Evolutionary conservation across 92 coral and sea anemone genomes (phyloP).

Genomic region (Palythoa caribaeorum): DNA sequence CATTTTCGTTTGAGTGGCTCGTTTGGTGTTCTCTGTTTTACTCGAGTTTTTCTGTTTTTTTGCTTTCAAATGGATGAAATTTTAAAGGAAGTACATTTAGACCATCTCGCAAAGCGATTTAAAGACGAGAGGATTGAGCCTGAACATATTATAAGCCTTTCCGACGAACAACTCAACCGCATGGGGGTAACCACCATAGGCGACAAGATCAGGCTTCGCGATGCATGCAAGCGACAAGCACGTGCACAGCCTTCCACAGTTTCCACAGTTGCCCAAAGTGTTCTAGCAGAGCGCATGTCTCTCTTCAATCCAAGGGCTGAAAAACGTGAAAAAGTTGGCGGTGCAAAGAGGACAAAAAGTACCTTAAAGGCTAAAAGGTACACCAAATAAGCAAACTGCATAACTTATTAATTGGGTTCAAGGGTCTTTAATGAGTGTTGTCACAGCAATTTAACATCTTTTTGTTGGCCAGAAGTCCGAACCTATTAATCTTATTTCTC

Average conservation of each 20-base stretch:
- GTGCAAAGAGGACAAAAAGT: conserved; percentile 16
- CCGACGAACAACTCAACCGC: conserved; percentile 30
- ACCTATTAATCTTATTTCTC: conserved; percentile 15
- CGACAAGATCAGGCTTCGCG: conserved; percentile 44
- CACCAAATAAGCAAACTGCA: conserved; percentile 28
- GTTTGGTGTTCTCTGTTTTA: conserved; percentile 29
- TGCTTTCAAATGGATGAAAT: conserved; percentile 25
- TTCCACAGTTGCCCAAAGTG: conserved; percentile 48
- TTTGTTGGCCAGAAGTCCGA: conserved; percentile 24
- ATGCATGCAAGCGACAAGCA: conserved; percentile 49
- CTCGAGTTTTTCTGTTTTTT: conserved; percentile 23
- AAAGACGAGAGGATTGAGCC: conserved; percentile 44
- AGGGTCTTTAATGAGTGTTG: conserved; percentile 24
- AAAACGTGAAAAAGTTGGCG: conserved; percentile 44
- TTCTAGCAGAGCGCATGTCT: conserved; percentile 53
- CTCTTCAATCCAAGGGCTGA: conserved; percentile 47
- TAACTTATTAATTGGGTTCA: conserved; percentile 21
- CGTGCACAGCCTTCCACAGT: conserved; percentile 49
- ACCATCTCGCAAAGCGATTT: conserved; percentile 32
- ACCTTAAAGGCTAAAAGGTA: conserved; percentile 44
- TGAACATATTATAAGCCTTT: conserved; percentile 40
- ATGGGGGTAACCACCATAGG: conserved; percentile 46
- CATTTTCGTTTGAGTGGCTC: conserved; percentile 11
- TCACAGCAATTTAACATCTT: conserved; percentile 16
- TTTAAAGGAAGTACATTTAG: conserved; percentile 28